A percentile compares a stretch with the other conserved stretches of the same genome.
Conservation (phyloP, 2,113 vertebrate species). For the Physeter macrocephalus region DNA sequence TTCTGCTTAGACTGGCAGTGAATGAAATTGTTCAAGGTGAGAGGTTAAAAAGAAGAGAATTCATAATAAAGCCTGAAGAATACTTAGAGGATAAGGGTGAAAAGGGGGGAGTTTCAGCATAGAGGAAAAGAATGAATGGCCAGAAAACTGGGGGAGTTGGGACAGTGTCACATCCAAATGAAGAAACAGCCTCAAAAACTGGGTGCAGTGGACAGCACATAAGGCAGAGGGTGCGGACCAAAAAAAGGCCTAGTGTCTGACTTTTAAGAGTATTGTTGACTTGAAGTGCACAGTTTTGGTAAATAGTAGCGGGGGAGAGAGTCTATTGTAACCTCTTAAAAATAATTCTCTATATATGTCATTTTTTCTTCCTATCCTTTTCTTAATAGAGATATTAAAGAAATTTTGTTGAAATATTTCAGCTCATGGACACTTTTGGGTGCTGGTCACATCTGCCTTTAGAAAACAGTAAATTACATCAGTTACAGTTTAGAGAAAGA, state of each 20-base stretch:
- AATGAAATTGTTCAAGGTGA: neutral
- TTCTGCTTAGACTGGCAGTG: neutral
- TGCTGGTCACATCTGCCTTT: neutral
- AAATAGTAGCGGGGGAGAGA: neutral
- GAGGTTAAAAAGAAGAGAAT: neutral
- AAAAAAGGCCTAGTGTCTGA: neutral
- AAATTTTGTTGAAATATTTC: neutral
- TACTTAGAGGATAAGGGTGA: neutral
- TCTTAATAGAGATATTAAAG: neutral
- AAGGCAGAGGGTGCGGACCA: neutral
- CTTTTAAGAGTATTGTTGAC: neutral
- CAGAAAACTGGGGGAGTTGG: neutral
- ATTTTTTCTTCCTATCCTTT: neutral
- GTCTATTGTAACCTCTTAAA: neutral
- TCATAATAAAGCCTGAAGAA: neutral
- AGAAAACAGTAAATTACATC: neutral
- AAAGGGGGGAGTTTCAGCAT: neutral
- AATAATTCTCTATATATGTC: neutral
- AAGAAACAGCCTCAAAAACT: neutral
- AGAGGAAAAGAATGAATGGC: neutral
- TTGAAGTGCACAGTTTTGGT: neutral
- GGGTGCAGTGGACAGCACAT: accelerated
- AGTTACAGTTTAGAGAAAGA: neutral
- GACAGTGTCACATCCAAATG: neutral
- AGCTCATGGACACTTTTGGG: neutral